phyloP scores from a whole-genome alignment of 2,888 invertebrate genomes.

The Netelia virgata region DNA sequence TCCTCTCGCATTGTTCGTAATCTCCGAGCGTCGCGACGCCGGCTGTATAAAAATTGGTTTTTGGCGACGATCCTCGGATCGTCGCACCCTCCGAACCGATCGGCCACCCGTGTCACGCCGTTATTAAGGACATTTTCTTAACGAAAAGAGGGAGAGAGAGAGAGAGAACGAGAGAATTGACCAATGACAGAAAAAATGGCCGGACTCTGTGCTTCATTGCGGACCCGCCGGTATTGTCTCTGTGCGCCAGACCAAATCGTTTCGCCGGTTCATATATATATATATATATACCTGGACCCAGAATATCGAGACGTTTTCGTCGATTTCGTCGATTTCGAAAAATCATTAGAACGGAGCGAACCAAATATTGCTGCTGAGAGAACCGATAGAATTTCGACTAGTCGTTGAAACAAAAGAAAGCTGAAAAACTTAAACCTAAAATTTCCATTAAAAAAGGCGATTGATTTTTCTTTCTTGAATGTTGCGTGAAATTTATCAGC shows the following conservation, averaged over 20 bases:
- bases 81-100: constrained; percentile 20
- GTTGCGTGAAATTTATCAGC: constrained; percentile 31
- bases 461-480: too few relatives aligned
- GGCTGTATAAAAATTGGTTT: constrained; percentile 29
- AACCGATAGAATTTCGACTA: constrained; percentile 18
- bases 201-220: not conserved
- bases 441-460: too few relatives aligned
- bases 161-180: too few relatives aligned
- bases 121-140: constrained; percentile 24
- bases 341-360: constrained; percentile 14
- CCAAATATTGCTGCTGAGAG: constrained; percentile 11
- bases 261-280: constrained; percentile 29
- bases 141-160: not conserved
- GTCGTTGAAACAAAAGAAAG: not conserved
- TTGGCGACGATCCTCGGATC: constrained; percentile 24
- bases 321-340: not conserved
- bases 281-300: not conserved
- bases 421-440: too few relatives aligned
- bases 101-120: constrained; percentile 43
- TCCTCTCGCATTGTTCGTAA: constrained; percentile 45
- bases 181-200: not conserved
- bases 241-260: constrained; percentile 6
- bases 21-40: constrained; percentile 49
- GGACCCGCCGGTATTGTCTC: constrained; percentile 36
- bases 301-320: not conserved